These are phyloP conservation scores for Stichopus horrens DNA, from an alignment of 53 echinoderm and acorn worm genomes.

Conservation along the genomic window DNA sequence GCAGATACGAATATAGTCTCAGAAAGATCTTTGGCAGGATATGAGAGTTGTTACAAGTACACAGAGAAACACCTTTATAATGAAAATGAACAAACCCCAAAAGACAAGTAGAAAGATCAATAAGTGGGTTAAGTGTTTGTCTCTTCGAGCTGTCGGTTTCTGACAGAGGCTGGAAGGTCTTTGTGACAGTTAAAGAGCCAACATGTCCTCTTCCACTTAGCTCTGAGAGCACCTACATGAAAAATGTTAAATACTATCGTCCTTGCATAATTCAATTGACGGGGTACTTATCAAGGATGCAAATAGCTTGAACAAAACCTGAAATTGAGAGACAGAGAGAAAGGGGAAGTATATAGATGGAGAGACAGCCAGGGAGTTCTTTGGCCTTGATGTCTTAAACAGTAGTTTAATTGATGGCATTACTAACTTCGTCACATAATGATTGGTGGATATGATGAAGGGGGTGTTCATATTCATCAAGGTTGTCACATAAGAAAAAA, in stretches of 20 bases:
- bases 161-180: constrained; percentile 25
- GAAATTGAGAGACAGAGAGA: too few species aligned
- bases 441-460: too few species aligned
- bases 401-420: too few species aligned
- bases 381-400: too few species aligned
- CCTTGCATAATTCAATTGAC: background rate
- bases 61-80: background rate
- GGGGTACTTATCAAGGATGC: background rate
- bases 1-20: too few species aligned
- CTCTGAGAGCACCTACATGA: background rate
- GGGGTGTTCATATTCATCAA: too few species aligned
- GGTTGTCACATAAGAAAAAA: too few species aligned
- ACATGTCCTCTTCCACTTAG: constrained; percentile 18
- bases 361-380: too few species aligned
- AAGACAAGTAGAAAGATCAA: constrained; percentile 27
- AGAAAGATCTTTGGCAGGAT: too few species aligned
- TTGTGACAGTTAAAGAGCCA: constrained; percentile 27
- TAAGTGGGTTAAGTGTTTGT: constrained; percentile 40
- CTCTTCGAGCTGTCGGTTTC: constrained; percentile 8
- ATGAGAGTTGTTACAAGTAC: background rate
- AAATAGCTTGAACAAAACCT: background rate
- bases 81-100: background rate
- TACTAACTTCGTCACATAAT: too few species aligned
- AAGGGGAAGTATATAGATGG: too few species aligned
- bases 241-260: background rate